Evolutionary conservation across 1,140 invertebrate genomes (phyloP).

Genomic region (Leptopilina clavipes): DNA sequence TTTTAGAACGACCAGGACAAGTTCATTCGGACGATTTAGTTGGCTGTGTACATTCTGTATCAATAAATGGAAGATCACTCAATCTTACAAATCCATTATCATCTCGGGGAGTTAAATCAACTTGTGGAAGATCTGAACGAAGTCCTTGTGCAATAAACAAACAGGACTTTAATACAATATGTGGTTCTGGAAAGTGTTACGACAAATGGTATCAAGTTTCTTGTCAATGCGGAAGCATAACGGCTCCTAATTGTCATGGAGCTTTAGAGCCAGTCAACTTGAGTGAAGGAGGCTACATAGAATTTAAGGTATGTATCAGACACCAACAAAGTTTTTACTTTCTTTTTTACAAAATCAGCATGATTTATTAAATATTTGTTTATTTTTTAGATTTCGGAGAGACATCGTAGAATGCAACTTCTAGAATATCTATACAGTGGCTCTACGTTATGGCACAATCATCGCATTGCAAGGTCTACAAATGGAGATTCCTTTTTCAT

Average conservation of each 20-base stretch:
- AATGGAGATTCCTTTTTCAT: constrained; percentile 51
- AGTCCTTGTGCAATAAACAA: constrained; percentile 75
- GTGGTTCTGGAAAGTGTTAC: constrained; percentile 83
- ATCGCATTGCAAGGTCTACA: constrained; percentile 62
- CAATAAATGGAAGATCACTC: constrained; percentile 87
- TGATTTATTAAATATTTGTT: constrained; percentile 12
- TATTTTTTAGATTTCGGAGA: constrained; percentile 82
- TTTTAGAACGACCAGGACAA: constrained; percentile 90
- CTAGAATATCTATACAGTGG: constrained; percentile 85
- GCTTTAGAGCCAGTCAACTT: constrained; percentile 88
- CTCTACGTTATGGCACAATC: constrained; percentile 80
- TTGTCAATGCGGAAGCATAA: constrained; percentile 81
- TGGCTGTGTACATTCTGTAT: constrained; percentile 93
- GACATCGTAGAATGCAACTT: constrained; percentile 89
- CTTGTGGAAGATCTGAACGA: constrained; percentile 82
- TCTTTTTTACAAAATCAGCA: background rate
- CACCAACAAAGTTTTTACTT: background rate
- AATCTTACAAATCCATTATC: constrained; percentile 86
- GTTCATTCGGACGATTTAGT: constrained; percentile 93
- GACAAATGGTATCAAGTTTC: constrained; percentile 87
- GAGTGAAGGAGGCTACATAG: constrained; percentile 84
- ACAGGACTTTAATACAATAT: constrained; percentile 74
- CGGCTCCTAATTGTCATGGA: constrained; percentile 85
- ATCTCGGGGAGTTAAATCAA: constrained; percentile 82
- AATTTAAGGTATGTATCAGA: constrained; percentile 77